Evolutionary conservation across 2,797 vertebrate species (phyloP).

Genomic region (Labroides dimidiatus): DNA sequence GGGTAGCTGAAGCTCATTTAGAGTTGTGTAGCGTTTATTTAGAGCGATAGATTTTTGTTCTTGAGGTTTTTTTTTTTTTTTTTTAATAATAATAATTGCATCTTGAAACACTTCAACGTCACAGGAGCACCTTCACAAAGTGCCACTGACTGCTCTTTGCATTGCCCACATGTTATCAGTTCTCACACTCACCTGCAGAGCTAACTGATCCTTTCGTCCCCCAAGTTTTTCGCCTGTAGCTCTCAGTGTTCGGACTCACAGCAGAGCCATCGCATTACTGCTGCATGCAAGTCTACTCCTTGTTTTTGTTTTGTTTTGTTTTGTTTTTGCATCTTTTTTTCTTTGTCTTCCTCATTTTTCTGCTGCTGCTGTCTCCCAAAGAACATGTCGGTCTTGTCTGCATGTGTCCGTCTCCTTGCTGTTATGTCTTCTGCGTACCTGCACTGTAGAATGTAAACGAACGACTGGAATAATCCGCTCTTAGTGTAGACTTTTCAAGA

Average conservation of each 20-base stretch:
- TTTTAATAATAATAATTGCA: too few species aligned
- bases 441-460: background rate
- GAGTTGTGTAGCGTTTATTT: too few species aligned
- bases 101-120: slow-evolving; percentile 3
- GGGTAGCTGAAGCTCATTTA: too few species aligned
- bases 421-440: slow-evolving; percentile 22
- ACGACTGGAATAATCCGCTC: too few species aligned
- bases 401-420: slow-evolving; percentile 70
- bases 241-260: slow-evolving; percentile 78
- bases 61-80: too few species aligned
- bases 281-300: slow-evolving; percentile 75
- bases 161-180: slow-evolving; percentile 19
- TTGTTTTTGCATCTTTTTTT: slow-evolving; percentile 32
- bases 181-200: slow-evolving; percentile 7
- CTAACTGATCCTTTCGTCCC: slow-evolving; percentile 2
- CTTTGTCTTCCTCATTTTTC: slow-evolving; percentile 30
- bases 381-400: slow-evolving; percentile 63
- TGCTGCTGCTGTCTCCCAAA: slow-evolving; percentile 57
- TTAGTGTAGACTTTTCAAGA: too few species aligned
- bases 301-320: slow-evolving; percentile 10
- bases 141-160: slow-evolving; percentile 36
- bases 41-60: too few species aligned
- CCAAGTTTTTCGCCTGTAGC: slow-evolving; percentile 2
- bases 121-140: slow-evolving; percentile 22
- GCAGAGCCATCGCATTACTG: slow-evolving; percentile 62